These are phyloP conservation scores for Trogon melanurus DNA, from an alignment of 2,113 vertebrate genomes.

Conservation along the genomic window DNA sequence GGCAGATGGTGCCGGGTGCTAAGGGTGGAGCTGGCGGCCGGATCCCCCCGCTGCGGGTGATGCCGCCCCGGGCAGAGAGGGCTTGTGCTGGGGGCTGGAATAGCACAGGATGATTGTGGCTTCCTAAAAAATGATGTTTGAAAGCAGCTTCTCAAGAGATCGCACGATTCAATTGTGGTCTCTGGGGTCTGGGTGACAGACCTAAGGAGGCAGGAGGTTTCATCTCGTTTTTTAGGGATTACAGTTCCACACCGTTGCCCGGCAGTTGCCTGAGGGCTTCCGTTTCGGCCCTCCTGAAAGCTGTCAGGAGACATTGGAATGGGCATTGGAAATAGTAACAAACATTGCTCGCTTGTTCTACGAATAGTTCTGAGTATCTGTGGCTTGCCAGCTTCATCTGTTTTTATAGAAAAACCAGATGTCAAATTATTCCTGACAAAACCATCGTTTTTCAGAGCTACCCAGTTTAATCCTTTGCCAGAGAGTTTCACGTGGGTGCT, in stretches of 20 bases:
- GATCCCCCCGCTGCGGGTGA: background rate
- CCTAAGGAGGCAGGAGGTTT: background rate
- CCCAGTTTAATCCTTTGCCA: background rate
- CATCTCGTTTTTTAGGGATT: background rate
- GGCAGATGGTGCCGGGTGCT: background rate
- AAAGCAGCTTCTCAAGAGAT: background rate
- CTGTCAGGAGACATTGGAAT: background rate
- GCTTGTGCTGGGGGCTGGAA: background rate
- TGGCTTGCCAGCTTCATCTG: background rate
- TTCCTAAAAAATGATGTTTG: fast-evolving
- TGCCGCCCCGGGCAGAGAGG: background rate
- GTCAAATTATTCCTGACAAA: background rate
- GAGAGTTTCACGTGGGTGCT: fast-evolving
- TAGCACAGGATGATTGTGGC: fast-evolving
- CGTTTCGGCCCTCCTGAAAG: background rate
- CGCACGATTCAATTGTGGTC: background rate
- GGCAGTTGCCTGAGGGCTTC: background rate
- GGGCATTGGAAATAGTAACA: background rate
- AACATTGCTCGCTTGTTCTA: fast-evolving
- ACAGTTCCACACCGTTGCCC: background rate
- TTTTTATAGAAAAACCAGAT: background rate
- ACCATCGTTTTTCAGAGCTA: background rate
- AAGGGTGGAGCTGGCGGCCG: fast-evolving
- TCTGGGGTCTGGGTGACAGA: background rate
- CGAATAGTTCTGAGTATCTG: background rate